Evolutionary conservation across 2,888 invertebrate species (phyloP).

Genomic region (Brachyopa scutellaris): DNA sequence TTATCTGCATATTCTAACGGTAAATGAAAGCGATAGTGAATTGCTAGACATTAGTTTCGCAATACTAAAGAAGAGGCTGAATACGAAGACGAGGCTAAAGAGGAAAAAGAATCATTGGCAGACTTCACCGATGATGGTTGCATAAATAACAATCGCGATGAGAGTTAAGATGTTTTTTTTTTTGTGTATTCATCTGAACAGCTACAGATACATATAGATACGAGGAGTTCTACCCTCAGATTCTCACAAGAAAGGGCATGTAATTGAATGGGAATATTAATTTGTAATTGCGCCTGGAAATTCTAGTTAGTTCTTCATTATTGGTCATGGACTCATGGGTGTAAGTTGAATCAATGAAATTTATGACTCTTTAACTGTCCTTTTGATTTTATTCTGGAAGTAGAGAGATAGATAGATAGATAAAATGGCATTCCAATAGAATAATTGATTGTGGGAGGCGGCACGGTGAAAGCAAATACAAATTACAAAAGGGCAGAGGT

Average conservation of each 20-base stretch:
- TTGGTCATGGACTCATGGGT: too few relatives aligned
- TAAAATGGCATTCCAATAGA: too few relatives aligned
- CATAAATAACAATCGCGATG: slow-evolving; percentile 32
- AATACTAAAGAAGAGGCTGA: slow-evolving; percentile 30
- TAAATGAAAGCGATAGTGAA: slow-evolving; percentile 71
- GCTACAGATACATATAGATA: background rate
- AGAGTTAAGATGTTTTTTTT: slow-evolving; percentile 7
- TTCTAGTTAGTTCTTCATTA: slow-evolving; percentile 5
- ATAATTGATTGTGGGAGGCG: too few relatives aligned
- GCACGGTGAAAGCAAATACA: too few relatives aligned
- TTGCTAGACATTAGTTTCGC: slow-evolving; percentile 69
- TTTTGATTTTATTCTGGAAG: too few relatives aligned
- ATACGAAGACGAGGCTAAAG: background rate
- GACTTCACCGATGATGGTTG: slow-evolving; percentile 13
- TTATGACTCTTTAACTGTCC: too few relatives aligned
- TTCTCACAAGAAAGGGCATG: slow-evolving; percentile 11
- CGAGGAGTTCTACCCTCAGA: too few relatives aligned
- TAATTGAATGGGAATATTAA: slow-evolving; percentile 37
- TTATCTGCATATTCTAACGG: slow-evolving; percentile 70
- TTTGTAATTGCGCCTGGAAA: slow-evolving; percentile 6
- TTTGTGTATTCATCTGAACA: background rate
- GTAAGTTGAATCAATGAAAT: too few relatives aligned
- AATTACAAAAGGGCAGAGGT: too few relatives aligned
- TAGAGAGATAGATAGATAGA: too few relatives aligned
- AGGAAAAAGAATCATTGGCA: slow-evolving; percentile 39